phyloP scores from a whole-genome alignment of 1,140 invertebrate species.

The Oppia nitens region DNA sequence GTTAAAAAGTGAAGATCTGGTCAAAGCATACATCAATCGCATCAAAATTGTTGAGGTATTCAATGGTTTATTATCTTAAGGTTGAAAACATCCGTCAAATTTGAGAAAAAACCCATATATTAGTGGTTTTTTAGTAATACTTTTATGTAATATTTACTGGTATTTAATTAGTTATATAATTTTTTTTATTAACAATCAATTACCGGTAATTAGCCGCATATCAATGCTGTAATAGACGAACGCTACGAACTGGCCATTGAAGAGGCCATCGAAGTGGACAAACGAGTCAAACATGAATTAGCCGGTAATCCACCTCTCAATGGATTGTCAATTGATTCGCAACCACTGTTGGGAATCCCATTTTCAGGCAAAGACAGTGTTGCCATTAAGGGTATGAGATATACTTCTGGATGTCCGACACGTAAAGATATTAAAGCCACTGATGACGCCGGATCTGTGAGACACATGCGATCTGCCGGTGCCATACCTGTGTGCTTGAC shows the following conservation, averaged over 20 bases:
- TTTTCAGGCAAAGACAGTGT: slow-evolving; percentile 21
- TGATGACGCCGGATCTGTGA: slow-evolving; percentile 46
- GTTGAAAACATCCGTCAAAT: slow-evolving; percentile 29
- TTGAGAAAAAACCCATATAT: not conserved
- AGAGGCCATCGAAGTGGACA: slow-evolving; percentile 52
- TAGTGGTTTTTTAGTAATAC: not conserved
- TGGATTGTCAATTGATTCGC: slow-evolving; percentile 11
- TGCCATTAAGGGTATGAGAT: slow-evolving; percentile 14
- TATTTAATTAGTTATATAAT: not conserved
- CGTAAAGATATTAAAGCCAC: slow-evolving; percentile 37
- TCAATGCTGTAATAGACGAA: slow-evolving; percentile 66
- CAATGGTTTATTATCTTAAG: slow-evolving; percentile 58
- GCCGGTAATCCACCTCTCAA: not conserved
- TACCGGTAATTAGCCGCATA: slow-evolving; percentile 51
- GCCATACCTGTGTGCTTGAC: slow-evolving; percentile 58
- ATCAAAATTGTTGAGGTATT: slow-evolving; percentile 38
- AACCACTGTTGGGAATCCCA: slow-evolving; percentile 19
- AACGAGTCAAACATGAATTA: slow-evolving; percentile 42
- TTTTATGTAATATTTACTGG: not conserved
- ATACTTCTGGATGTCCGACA: not conserved
- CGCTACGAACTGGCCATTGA: slow-evolving; percentile 53
- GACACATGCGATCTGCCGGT: slow-evolving; percentile 44
- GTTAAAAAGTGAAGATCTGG: slow-evolving; percentile 53
- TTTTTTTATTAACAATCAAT: not conserved
- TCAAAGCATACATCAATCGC: slow-evolving; percentile 49